Percentiles rank a stretch among this genome's conserved stretches.
Evolutionary conservation across 2,113 vertebrate genomes (phyloP).

Genomic region (Lonchura striata): DNA sequence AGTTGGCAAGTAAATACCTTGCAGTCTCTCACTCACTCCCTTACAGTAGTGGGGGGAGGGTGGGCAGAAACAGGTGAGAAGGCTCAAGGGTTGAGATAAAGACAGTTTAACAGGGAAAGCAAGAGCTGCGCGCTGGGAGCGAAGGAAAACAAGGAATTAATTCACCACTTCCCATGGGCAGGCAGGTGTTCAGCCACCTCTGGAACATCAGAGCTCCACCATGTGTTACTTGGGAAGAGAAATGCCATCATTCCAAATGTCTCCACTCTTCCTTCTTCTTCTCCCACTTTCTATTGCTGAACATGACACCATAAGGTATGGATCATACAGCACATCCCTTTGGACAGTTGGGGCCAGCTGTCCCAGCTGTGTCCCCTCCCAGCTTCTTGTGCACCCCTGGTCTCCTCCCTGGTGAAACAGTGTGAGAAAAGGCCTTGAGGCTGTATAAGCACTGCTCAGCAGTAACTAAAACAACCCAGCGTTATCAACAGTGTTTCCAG

Average conservation of each 20-base stretch:
- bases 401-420: background rate
- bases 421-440: background rate
- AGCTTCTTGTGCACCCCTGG: background rate
- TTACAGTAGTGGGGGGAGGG: too few relatives aligned
- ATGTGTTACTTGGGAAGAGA: background rate
- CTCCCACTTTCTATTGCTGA: background rate
- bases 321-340: background rate
- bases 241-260: fast-evolving
- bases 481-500: background rate
- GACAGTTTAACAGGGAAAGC: background rate
- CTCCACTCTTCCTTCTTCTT: background rate
- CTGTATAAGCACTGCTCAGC: background rate
- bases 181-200: background rate
- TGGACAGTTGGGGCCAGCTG: background rate
- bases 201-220: background rate
- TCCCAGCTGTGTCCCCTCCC: background rate
- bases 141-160: background rate
- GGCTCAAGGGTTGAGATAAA: background rate
- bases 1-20: background rate
- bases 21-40: fast-evolving
- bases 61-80: background rate
- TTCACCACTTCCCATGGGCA: background rate
- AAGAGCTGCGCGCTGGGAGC: fast-evolving
- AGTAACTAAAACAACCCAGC: background rate
- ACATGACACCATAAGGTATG: background rate